Conservation (phyloP, 2,113 vertebrate species). For the Myotis brandtii region DNA sequence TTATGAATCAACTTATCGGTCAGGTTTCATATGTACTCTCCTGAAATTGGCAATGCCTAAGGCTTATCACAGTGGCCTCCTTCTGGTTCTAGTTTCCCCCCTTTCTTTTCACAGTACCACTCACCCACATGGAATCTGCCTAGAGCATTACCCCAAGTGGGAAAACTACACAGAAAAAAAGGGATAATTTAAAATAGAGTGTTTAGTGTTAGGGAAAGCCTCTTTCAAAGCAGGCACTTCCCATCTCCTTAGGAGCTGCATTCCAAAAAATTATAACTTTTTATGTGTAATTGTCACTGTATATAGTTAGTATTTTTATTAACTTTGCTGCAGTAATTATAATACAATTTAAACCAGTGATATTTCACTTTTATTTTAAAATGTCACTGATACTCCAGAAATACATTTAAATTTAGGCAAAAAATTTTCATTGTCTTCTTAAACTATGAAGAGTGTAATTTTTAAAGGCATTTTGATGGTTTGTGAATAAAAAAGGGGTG, state of each 20-base stretch:
- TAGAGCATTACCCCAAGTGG: background rate
- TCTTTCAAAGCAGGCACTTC: background rate
- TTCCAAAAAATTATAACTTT: background rate
- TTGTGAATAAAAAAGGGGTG: background rate
- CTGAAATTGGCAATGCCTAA: background rate
- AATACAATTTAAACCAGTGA: background rate
- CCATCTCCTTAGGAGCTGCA: background rate
- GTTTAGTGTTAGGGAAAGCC: background rate
- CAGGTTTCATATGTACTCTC: background rate
- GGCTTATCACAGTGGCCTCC: background rate
- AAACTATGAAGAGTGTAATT: background rate
- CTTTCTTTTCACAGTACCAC: background rate
- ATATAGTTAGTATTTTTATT: slow-evolving; percentile 20
- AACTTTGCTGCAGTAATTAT: background rate
- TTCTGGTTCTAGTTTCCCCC: background rate
- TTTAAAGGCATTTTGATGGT: slow-evolving; percentile 26
- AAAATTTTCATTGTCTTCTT: background rate
- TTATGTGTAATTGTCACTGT: slow-evolving; percentile 14
- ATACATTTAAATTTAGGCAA: background rate
- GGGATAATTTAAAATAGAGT: background rate
- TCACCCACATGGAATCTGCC: background rate
- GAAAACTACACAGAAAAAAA: slow-evolving; percentile 11
- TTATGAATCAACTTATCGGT: slow-evolving; percentile 21
- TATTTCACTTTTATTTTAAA: slow-evolving; percentile 56
- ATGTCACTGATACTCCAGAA: slow-evolving; percentile 14